Percentiles rank a stretch among this genome's conserved stretches.
These are phyloP conservation scores for Alligator sinensis DNA, from an alignment of 2,113 vertebrate genomes.

Conservation along the genomic window DNA sequence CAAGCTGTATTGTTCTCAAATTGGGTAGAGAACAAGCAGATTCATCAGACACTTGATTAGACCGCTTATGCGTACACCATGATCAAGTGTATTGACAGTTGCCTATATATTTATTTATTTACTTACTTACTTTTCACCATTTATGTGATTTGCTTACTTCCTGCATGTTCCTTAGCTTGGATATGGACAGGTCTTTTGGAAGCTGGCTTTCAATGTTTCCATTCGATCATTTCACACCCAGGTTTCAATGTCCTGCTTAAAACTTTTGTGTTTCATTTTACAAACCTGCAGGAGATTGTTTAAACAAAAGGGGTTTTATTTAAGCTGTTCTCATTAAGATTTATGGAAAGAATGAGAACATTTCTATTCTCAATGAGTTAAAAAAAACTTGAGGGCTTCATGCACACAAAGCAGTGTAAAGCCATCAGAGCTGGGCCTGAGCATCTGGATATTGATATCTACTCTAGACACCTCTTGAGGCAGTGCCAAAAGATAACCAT, in stretches of 20 bases:
- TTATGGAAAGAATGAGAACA: fast-evolving
- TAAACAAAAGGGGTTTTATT: background rate
- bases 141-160: background rate
- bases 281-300: background rate
- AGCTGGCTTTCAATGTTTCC: background rate
- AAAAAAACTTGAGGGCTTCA: too few species aligned
- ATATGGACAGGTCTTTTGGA: background rate
- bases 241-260: background rate
- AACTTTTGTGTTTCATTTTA: fast-evolving
- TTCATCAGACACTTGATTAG: too few species aligned
- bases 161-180: background rate
- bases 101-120: background rate
- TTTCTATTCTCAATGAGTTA: fast-evolving
- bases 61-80: too few species aligned
- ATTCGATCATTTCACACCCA: background rate
- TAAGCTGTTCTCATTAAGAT: fast-evolving
- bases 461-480: too few species aligned
- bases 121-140: background rate
- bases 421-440: too few species aligned
- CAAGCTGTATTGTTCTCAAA: too few species aligned
- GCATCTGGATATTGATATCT: too few species aligned
- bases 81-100: too few species aligned
- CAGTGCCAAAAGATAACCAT: background rate
- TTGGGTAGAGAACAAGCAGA: too few species aligned
- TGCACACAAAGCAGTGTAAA: too few species aligned